Evolutionary conservation across 2,888 invertebrate species (phyloP).

Genomic region (Leptopilina myrica): DNA sequence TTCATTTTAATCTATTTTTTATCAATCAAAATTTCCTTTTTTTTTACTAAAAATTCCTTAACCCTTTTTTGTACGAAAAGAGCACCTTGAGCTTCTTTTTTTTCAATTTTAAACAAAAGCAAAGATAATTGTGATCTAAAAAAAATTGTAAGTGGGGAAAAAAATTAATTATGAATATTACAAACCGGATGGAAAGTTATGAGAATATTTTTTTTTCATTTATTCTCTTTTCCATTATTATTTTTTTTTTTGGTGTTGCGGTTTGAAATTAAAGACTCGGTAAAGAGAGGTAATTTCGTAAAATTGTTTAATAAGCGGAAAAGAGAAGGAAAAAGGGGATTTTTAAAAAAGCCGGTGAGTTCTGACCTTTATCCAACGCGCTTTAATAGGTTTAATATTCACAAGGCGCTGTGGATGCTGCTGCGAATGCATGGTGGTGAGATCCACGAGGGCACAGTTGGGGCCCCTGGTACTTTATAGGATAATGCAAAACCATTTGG

Average conservation of each 20-base stretch:
- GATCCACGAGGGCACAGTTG: slow-evolving; percentile 26
- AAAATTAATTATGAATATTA: no score
- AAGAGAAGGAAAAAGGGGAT: background rate
- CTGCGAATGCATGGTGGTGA: slow-evolving; percentile 26
- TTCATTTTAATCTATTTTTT: no score
- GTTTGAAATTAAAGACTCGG: background rate
- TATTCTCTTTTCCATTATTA: background rate
- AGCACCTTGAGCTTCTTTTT: no score
- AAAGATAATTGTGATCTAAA: no score
- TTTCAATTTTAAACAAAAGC: no score
- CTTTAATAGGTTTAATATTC: slow-evolving; percentile 38
- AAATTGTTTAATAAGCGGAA: slow-evolving; percentile 31
- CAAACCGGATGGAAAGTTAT: background rate
- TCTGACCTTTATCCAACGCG: slow-evolving; percentile 23
- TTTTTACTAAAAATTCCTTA: no score
- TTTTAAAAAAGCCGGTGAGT: slow-evolving; percentile 1
- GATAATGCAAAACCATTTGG: slow-evolving; percentile 62
- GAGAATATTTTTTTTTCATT: background rate
- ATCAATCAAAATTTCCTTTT: no score
- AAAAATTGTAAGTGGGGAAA: no score
- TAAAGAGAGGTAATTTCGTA: slow-evolving; percentile 7
- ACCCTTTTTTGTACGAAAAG: no score
- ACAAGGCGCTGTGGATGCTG: slow-evolving; percentile 32
- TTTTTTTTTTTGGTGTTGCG: background rate
- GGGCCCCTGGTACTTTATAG: slow-evolving; percentile 56